A percentile compares a stretch with the other conserved stretches of the same genome.
These are phyloP conservation scores for Halictus ligatus DNA, from an alignment of 2,888 invertebrate species.

Conservation along the genomic window DNA sequence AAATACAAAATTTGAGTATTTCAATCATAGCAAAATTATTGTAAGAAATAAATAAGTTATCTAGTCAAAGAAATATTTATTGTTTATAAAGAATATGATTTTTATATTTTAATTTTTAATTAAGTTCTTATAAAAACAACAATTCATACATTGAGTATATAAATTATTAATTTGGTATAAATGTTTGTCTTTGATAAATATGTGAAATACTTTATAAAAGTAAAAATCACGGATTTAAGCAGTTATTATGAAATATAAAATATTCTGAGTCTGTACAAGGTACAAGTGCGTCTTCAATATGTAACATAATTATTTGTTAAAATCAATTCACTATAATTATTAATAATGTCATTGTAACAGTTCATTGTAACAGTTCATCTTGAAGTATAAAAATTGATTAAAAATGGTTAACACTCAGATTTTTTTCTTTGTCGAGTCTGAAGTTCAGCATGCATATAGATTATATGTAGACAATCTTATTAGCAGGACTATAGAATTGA, in stretches of 20 bases:
- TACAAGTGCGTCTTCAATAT: constrained; percentile 78
- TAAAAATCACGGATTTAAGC: constrained; percentile 9
- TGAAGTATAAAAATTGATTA: constrained; percentile 24
- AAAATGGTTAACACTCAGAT: constrained; percentile 14
- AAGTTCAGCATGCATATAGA: constrained; percentile 63
- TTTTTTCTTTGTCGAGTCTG: constrained; percentile 43
- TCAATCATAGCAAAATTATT: constrained; percentile 5
- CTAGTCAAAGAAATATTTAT: not conserved
- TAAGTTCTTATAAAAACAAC: constrained; percentile 19
- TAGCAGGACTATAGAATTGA: constrained; percentile 39
- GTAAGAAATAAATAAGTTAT: not conserved
- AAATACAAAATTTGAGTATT: constrained; percentile 21
- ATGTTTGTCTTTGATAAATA: constrained; percentile 1
- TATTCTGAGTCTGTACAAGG: constrained; percentile 81
- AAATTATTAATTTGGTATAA: constrained; percentile 25
- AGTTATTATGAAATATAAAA: constrained; percentile 26
- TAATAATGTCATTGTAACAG: constrained; percentile 6
- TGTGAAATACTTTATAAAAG: constrained; percentile 24
- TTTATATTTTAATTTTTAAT: constrained; percentile 13
- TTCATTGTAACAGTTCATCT: constrained; percentile 8
- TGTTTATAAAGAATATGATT: not conserved
- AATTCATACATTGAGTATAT: constrained; percentile 20
- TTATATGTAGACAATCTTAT: constrained; percentile 37
- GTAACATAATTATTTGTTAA: constrained; percentile 17
- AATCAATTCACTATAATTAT: constrained; percentile 11